These are phyloP conservation scores for Mystacornis crossleyi DNA, from an alignment of 2,113 vertebrate species.

Conservation along the genomic window DNA sequence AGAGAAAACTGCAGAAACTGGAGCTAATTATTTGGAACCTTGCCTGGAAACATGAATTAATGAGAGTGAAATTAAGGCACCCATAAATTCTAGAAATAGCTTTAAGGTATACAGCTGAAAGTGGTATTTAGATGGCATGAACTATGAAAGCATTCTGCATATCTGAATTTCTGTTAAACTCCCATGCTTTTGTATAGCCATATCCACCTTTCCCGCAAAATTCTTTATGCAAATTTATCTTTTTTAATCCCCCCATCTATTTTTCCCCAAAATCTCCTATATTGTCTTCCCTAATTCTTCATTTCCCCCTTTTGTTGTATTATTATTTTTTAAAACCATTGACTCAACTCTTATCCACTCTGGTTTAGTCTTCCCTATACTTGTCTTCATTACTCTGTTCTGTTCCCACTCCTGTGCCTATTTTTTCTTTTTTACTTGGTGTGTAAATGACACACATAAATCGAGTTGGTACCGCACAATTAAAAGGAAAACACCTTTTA, in stretches of 20 bases:
- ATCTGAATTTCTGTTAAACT: neutral
- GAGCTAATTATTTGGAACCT: neutral
- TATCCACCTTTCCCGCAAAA: neutral
- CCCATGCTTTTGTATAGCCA: neutral
- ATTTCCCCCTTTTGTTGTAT: neutral
- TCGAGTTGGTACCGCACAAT: neutral
- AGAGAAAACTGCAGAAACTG: neutral
- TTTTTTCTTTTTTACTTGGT: neutral
- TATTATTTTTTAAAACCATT: neutral
- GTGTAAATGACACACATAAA: neutral
- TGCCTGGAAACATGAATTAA: neutral
- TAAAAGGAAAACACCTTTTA: neutral
- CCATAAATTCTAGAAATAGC: neutral
- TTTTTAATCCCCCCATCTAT: neutral
- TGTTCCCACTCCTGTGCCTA: neutral
- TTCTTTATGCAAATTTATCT: neutral
- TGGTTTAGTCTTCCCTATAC: neutral
- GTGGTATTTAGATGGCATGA: neutral
- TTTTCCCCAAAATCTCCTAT: neutral
- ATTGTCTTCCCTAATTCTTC: neutral
- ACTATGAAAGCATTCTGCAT: neutral
- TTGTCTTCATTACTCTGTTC: neutral
- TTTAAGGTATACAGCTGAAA: neutral
- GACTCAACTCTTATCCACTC: fast-evolving
- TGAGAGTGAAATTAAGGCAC: neutral